phyloP scores from a whole-genome alignment of 2,113 vertebrate genomes.

The Delphinus delphis region DNA sequence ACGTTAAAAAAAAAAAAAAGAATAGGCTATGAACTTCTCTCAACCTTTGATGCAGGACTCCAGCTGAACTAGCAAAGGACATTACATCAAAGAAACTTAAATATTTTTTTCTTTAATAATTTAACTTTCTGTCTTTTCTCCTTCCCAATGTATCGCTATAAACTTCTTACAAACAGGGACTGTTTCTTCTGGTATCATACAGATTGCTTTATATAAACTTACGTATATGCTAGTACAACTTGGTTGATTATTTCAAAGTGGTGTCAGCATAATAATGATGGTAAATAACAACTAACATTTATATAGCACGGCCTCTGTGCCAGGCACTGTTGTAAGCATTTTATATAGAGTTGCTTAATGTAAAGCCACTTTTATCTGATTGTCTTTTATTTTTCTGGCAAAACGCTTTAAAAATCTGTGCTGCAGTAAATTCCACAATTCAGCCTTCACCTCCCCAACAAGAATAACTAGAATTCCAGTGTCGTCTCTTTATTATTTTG shows the following conservation, averaged over 20 bases:
- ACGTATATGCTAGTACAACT: neutral
- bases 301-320: neutral
- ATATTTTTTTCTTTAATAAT: neutral
- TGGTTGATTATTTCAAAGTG: slow-evolving; percentile 17
- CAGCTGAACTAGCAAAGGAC: neutral
- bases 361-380: slow-evolving; percentile 33
- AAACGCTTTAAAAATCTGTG: slow-evolving; percentile 39
- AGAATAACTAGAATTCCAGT: slow-evolving; percentile 51
- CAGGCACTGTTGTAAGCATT: neutral
- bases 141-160: slow-evolving; percentile 37
- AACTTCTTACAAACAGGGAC: neutral
- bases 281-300: neutral
- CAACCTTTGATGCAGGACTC: neutral
- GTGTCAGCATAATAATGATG: neutral
- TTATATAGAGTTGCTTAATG: slow-evolving; percentile 33
- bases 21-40: slow-evolving; percentile 13
- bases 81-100: neutral
- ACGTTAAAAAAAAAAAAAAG: too few relatives aligned
- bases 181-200: neutral
- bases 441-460: slow-evolving; percentile 28
- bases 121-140: slow-evolving; percentile 10
- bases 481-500: slow-evolving; percentile 42
- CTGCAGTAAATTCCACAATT: slow-evolving; percentile 35
- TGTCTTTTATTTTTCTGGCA: slow-evolving; percentile 45
- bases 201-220: neutral